phyloP scores from a whole-genome alignment of 2,113 vertebrate genomes.

The Poicephalus gulielmi region DNA sequence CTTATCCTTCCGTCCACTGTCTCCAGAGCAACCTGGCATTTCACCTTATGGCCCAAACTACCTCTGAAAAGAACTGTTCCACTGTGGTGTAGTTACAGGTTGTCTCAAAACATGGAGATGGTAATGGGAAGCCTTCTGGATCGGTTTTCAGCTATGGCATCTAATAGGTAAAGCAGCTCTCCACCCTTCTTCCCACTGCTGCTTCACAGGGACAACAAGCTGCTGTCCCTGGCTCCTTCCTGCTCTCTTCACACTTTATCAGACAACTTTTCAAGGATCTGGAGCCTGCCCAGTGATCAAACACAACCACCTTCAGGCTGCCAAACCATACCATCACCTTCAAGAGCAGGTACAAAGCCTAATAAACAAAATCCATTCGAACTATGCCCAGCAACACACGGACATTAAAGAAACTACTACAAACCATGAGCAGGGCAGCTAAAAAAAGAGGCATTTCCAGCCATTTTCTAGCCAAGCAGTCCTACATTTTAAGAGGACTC shows the following conservation, averaged over 20 bases:
- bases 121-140: not conserved
- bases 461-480: not conserved
- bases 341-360: not conserved
- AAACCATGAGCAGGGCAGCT: not conserved
- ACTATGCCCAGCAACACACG: accelerated
- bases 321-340: not conserved
- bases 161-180: not conserved
- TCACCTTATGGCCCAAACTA: not conserved
- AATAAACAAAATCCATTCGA: not conserved
- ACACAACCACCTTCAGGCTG: not conserved
- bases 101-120: not conserved
- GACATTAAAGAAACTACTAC: not conserved
- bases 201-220: not conserved
- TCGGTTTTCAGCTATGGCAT: not conserved
- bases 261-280: not conserved
- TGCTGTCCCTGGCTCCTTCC: not conserved
- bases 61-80: not conserved
- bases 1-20: not conserved
- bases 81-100: accelerated
- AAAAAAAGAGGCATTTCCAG: not conserved
- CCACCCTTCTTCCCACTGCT: not conserved
- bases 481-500: not conserved
- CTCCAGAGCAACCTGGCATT: slow-evolving; percentile 9
- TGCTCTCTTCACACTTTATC: not conserved
- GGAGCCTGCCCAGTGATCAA: not conserved